These are phyloP conservation scores for Smutsia temminckii DNA, from an alignment of 2,797 vertebrate genomes.

Conservation along the genomic window DNA sequence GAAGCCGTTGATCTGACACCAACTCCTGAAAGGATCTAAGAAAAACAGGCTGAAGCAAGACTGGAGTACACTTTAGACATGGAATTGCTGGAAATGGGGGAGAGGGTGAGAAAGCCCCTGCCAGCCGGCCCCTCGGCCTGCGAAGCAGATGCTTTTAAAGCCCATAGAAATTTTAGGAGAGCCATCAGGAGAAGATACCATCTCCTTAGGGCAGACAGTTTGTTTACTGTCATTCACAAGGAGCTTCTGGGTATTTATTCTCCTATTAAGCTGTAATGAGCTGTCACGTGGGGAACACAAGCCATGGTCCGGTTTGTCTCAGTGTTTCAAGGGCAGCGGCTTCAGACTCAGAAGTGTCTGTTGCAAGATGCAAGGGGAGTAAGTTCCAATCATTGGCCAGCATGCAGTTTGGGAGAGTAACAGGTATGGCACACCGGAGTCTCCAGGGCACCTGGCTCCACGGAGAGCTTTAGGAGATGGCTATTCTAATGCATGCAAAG, in stretches of 20 bases:
- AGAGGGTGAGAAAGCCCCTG: rapidly evolving
- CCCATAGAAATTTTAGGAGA: neutral
- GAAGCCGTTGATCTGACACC: neutral
- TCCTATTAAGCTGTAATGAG: neutral
- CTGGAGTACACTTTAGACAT: neutral
- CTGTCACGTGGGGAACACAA: neutral
- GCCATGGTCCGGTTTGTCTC: neutral
- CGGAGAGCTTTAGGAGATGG: neutral
- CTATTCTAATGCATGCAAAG: rapidly evolving
- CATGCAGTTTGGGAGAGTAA: neutral
- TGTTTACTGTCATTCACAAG: neutral
- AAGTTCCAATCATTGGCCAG: neutral
- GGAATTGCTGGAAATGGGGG: neutral
- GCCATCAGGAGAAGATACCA: neutral
- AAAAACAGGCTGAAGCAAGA: neutral
- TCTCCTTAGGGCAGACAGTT: neutral
- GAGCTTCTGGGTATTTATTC: neutral
- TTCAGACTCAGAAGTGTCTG: neutral
- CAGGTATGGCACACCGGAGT: neutral
- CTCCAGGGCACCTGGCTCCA: rapidly evolving
- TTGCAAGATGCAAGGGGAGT: neutral
- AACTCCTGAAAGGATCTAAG: neutral
- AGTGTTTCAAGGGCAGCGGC: neutral
- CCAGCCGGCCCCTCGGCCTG: neutral
- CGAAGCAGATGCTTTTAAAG: neutral